Evolutionary conservation across 2,888 invertebrate species (phyloP).

Genomic region (Erebia palarica): DNA sequence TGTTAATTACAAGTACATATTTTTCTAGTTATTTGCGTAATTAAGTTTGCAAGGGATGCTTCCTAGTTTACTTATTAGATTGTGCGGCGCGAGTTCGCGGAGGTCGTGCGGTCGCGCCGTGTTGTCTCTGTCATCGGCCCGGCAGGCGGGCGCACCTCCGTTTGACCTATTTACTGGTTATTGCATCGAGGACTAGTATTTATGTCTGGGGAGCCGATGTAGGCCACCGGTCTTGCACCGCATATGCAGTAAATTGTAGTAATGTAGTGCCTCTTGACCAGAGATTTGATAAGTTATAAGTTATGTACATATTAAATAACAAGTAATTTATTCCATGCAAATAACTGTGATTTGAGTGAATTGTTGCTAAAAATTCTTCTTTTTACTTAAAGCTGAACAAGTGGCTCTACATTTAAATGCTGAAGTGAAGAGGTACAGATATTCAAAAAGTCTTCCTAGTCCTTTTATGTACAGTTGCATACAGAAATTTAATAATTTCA

Average conservation of each 20-base stretch:
- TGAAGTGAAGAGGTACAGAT: slow-evolving; percentile 6
- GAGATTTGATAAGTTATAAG: slow-evolving; percentile 12
- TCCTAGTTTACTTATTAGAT: slow-evolving; percentile 47
- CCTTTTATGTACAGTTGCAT: no score
- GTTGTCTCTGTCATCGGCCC: slow-evolving; percentile 60
- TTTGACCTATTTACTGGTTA: slow-evolving; percentile 81
- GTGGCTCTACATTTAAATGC: slow-evolving; percentile 10
- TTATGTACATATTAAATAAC: background rate
- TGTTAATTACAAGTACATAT: background rate
- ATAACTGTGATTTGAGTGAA: slow-evolving; percentile 12
- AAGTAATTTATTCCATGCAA: background rate
- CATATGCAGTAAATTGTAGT: slow-evolving; percentile 60
- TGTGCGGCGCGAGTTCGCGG: slow-evolving; percentile 54
- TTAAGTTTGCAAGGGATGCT: slow-evolving; percentile 57
- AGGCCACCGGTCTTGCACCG: slow-evolving; percentile 67
- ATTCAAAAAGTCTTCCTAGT: background rate
- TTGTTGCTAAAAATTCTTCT: slow-evolving; percentile 19
- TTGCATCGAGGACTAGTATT: slow-evolving; percentile 78
- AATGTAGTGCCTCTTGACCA: slow-evolving; percentile 40
- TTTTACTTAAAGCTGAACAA: slow-evolving; percentile 28
- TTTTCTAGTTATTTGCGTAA: slow-evolving; percentile 47
- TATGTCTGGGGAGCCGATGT: slow-evolving; percentile 73
- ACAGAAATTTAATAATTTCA: no score
- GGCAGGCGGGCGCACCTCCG: slow-evolving; percentile 78
- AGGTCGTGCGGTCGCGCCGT: slow-evolving; percentile 67